Evolutionary conservation across 1,140 invertebrate genomes (phyloP), one percentile per base, ranked within the genome.

Genomic region (Megalonaias nervosa): DNA sequence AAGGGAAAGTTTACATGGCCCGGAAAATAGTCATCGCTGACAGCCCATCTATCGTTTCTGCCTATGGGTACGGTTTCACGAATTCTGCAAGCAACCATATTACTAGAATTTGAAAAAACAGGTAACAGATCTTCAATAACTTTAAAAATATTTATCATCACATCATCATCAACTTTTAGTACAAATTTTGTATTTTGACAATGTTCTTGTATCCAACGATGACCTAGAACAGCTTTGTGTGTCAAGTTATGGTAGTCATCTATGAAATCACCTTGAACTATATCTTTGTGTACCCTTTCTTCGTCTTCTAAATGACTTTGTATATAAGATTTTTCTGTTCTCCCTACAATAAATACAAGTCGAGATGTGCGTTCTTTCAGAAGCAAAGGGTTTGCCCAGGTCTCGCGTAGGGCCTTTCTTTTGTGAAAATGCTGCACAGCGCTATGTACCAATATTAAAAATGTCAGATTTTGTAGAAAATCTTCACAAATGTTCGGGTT

Each of bases 141-240:
- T 55, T 71, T 73, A 56, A 94, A 94, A 16, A 96, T 86, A 90
- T 97, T 94, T 19, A 96, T 92, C 56, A 96, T 93, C 72, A 95
- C 95, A 87, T 97, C 96, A 90, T 97, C 96, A 88, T 98, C 96
- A 88, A 96, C 94, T 93, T 98, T 98, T 13, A 97, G 92, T n/a
- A 97, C 92, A 84, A 93, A 95, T 75, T 93, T 91, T 2, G 93
- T 92, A 57, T 92, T 90, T 14, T 84, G 81, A 87, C 96, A 97
- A 81, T 93, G 91, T 23, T 89, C 90, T 1, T 92, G 86, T 1
- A 93, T 94, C 96, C 96, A 98, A 83, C 93, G 92, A 56, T 97
- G 88, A 0, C 96, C 96, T 95, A 97, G 96, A 0, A 96, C 87
- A 86, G 97, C 95, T 75, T 88, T 88, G 31, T 81, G 23, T 1